Conservation (phyloP, 2,888 invertebrate species). For the Augiades crinisus region DNA sequence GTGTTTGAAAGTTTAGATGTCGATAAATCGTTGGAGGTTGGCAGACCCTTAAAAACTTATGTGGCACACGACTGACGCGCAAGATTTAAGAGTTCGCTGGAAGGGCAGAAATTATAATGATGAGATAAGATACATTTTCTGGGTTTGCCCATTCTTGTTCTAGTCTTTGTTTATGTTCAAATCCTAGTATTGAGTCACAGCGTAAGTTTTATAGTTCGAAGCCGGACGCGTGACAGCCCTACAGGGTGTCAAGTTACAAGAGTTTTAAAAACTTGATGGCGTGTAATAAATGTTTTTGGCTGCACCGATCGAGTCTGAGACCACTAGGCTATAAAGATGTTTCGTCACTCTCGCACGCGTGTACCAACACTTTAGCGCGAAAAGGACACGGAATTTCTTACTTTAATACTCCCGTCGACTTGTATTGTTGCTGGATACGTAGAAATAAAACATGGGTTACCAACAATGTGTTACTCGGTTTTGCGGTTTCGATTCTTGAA, state of each 20-base stretch:
- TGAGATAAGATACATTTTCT: too few relatives aligned
- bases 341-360: conserved; percentile 33
- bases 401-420: conserved; percentile 58
- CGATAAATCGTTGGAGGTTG: too few relatives aligned
- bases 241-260: conserved; percentile 73
- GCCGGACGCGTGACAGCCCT: too few relatives aligned
- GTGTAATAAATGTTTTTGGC: conserved; percentile 73
- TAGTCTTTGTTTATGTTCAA: too few relatives aligned
- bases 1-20: too few relatives aligned
- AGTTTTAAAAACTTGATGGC: conserved; percentile 69
- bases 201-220: too few relatives aligned
- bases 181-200: too few relatives aligned
- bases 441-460: conserved; percentile 33
- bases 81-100: too few relatives aligned
- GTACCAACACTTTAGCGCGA: conserved; percentile 37
- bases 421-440: conserved; percentile 47
- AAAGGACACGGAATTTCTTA: conserved; percentile 40
- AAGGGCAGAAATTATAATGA: too few relatives aligned
- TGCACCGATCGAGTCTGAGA: conserved; percentile 50
- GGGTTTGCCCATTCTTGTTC: too few relatives aligned
- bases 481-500: conserved; percentile 43
- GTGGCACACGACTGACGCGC: too few relatives aligned
- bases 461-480: conserved; percentile 33
- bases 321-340: conserved; percentile 52
- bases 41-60: too few relatives aligned